phyloP scores from a whole-genome alignment of 2,888 invertebrate genomes.

The Micropterix aruncella region DNA sequence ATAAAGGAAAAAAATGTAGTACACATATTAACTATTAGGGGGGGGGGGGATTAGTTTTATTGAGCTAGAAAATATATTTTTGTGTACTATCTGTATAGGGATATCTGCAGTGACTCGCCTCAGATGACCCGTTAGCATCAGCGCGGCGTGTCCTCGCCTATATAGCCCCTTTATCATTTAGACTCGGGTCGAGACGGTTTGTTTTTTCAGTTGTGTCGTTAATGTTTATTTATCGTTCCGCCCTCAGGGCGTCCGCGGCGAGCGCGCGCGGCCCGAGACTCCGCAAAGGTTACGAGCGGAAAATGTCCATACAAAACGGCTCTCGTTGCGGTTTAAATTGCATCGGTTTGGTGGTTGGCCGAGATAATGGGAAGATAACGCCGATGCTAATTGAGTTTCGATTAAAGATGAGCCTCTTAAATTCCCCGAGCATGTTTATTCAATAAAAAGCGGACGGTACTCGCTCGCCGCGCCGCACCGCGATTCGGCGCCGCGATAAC shows the following conservation, averaged over 20 bases:
- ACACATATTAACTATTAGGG: too few relatives aligned
- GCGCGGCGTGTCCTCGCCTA: too few relatives aligned
- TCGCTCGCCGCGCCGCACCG: not conserved
- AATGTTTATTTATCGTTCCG: not conserved
- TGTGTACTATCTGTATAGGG: too few relatives aligned
- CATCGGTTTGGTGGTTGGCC: not conserved
- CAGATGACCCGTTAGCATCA: too few relatives aligned
- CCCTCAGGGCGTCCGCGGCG: not conserved
- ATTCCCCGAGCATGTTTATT: not conserved
- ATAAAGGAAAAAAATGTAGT: too few relatives aligned
- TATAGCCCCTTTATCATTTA: too few relatives aligned
- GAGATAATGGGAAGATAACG: not conserved
- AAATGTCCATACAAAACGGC: not conserved
- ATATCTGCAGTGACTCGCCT: too few relatives aligned
- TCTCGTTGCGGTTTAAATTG: not conserved
- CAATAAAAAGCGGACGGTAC: not conserved
- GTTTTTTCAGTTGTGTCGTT: too few relatives aligned
- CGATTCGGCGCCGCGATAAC: not conserved
- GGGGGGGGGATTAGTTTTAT: too few relatives aligned
- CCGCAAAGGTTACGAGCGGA: not conserved
- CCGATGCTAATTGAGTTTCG: not conserved
- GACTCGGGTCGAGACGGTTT: too few relatives aligned
- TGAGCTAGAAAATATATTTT: too few relatives aligned
- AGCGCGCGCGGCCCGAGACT: not conserved
- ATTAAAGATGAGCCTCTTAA: not conserved